A percentile compares a stretch with the other conserved stretches of the same genome.
These are phyloP conservation scores for Rotaria sp. DNA, from an alignment of 2,888 invertebrate genomes.

Conservation along the genomic window DNA sequence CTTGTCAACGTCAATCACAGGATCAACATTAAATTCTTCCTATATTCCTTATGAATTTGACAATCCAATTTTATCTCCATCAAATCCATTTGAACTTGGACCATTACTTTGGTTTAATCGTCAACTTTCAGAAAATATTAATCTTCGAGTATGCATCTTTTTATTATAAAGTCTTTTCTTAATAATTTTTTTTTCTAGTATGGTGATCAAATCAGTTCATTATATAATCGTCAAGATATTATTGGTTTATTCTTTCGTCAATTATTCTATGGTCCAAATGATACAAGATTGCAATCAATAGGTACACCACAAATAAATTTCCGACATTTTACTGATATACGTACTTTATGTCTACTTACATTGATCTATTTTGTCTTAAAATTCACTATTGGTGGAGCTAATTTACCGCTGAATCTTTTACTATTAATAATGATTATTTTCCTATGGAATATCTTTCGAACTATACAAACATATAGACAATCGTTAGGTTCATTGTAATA, in stretches of 20 bases:
- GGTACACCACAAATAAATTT: not conserved
- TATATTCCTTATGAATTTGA: not conserved
- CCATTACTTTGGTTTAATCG: slow-evolving; percentile 7
- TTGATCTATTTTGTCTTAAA: not conserved
- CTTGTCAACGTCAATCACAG: not conserved
- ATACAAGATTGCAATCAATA: not conserved
- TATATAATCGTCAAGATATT: not conserved
- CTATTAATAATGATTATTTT: not conserved
- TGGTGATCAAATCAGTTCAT: not conserved
- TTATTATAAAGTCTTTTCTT: not conserved
- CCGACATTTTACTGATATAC: not conserved
- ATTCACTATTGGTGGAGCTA: not conserved
- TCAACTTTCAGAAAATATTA: not conserved
- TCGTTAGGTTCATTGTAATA: not conserved
- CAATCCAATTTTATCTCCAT: not conserved
- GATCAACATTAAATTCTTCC: not conserved
- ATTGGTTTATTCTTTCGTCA: not conserved
- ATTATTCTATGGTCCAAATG: not conserved
- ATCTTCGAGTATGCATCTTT: not conserved
- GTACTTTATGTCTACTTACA: not conserved
- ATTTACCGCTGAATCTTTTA: not conserved
- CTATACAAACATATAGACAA: not conserved
- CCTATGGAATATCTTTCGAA: not conserved
- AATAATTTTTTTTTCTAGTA: not conserved
- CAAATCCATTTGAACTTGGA: not conserved